Base-by-base conservation (phyloP, 2,797 vertebrate genomes). In the Lerista edwardsae region DNA sequence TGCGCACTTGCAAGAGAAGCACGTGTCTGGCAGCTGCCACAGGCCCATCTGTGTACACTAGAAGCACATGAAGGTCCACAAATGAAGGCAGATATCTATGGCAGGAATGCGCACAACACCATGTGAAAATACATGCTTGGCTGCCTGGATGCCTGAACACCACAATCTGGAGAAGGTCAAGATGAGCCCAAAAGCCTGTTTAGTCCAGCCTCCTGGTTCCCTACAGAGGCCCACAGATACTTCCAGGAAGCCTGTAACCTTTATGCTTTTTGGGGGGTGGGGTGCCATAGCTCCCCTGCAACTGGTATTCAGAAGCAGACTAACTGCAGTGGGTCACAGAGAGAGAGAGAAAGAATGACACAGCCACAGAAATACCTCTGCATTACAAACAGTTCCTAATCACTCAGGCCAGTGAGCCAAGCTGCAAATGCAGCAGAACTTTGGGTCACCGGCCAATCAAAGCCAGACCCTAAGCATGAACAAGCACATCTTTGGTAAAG, bases 1-100 rank as follows among this genome's bases (percentile, higher is more conserved):
- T 74, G 51, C 4, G 51, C 27, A 14, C 6, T 7, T 21, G 12
- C 75, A 47, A 78, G 65, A 64, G 0, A 9, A 47, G 23, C 36
- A 11, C 71, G 10, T 59, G 64, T 34, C 55, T 51, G 23, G 1
- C 61, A 14, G 4, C 15, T 0, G 1, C 31, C 1, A 4, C 1
- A 4, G 27, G 21, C 80, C 14, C 81, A 23, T 0, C 0, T 1
- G n/a, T 0, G 81, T 7, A 0, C 65, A 1, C 1, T 1, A 34
- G 6, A 41, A 0, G 6, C 80, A 27, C 34, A 69, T 11, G 5
- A 6, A 0, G 29, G 12, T 14, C 12, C 34, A 15, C 65, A n/a
- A 36, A 25, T n/a, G 67, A 67, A 77, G 65, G 25, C 3, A 14
- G 44, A 57, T 64, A 64, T 51, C 23, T 6, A 4, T 2, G 27